Base-by-base conservation (phyloP, 2,797 vertebrate genomes). In the Steatocranus sp. region DNA sequence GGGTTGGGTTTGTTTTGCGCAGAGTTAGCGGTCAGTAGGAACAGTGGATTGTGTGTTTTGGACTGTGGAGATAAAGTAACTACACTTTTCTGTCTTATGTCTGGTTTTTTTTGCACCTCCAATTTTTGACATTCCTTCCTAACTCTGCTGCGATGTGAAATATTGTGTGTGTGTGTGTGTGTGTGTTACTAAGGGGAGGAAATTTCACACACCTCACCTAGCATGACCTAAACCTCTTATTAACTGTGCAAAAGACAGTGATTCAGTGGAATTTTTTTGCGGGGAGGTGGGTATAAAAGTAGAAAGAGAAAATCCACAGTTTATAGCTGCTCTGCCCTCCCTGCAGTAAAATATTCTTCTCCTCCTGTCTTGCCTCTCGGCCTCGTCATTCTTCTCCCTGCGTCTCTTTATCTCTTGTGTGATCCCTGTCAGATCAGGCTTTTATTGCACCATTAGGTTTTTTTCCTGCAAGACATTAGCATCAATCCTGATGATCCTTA, bases 131-230 rank as follows among this genome's bases (percentile, higher is more conserved):
- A 86, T 81, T 70, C 80, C 80, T 84, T 27, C 54, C 9, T 20
- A 7, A 10, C 41, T 49, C 68, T 73, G 5, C 68, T 78, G 32
- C 53, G 48, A 80, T 83, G 74, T 79, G 49, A 82, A 56, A 53
- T 54, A 51, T 63, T 54, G 61, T 79, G 76, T 61, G 77, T 68
- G 61, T 78, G 78, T 76, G 63, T 66, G 32, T 76, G 68, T 53
- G 75, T 53, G 9, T 43, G 66, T 46, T 46, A 46, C 41, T 46
- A 48, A 48, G 43, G 79, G 23, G 77, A 81, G 80, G 25, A 73
- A 1, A 90, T 86, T 90, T 92, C 79, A 43, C 82, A 87, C 91
- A 88, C 34, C 76, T 90, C 86, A 89, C 77, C 84, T 87, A 85
- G 84, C 91, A 68, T 91, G 89, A 91, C 81, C 81, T 83, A 83